Conservation (phyloP, 2,888 invertebrate species). For the Pyralis farinalis region DNA sequence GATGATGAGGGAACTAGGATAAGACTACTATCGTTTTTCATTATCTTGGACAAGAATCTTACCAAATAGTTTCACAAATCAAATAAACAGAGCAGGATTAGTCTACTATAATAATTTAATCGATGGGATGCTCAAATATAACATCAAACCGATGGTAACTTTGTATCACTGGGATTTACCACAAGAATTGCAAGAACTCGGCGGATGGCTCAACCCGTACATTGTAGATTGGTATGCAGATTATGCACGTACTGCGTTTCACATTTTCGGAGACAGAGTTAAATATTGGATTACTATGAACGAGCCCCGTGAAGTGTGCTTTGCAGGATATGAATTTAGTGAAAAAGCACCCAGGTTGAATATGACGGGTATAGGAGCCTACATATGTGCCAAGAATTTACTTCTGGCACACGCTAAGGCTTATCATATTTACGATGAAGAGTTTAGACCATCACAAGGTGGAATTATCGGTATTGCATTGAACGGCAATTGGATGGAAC, state of each 20-base stretch:
- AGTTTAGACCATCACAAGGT: constrained; percentile 40
- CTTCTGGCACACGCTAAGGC: constrained; percentile 73
- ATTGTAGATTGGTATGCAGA: constrained; percentile 57
- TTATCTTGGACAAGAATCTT: constrained; percentile 81
- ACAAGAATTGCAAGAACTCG: constrained; percentile 43
- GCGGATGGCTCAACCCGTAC: constrained; percentile 52
- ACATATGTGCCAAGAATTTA: constrained; percentile 64
- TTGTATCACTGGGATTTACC: constrained; percentile 64
- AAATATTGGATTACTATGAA: constrained; percentile 80
- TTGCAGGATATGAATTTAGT: constrained; percentile 53
- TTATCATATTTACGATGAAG: constrained; percentile 47
- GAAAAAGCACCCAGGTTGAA: constrained; percentile 21
- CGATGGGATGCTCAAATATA: constrained; percentile 63
- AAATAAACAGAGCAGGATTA: constrained; percentile 60
- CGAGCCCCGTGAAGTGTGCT: constrained; percentile 58
- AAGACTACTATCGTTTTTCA: constrained; percentile 68
- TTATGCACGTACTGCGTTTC: constrained; percentile 53
- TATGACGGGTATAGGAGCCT: constrained; percentile 56
- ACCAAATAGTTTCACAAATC: constrained; percentile 75
- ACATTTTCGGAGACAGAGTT: constrained; percentile 58
- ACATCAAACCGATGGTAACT: constrained; percentile 75
- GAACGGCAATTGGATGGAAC: constrained; percentile 74
- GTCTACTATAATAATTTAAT: constrained; percentile 44
- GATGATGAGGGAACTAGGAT: constrained; percentile 44
- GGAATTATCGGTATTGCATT: constrained; percentile 65